Evolutionary conservation across 2,888 invertebrate species (phyloP).

Genomic region (Spilarctia lutea): DNA sequence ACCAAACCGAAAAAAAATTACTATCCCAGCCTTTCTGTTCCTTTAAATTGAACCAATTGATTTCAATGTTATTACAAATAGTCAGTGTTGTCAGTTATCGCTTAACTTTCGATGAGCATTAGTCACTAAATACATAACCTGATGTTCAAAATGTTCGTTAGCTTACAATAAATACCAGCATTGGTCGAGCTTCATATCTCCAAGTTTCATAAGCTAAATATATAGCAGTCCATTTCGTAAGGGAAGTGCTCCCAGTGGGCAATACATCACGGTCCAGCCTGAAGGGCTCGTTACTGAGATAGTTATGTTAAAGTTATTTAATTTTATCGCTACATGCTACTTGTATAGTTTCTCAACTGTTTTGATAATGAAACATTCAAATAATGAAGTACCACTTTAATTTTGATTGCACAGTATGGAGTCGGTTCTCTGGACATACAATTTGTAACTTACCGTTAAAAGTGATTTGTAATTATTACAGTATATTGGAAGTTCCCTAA

Average conservation of each 20-base stretch:
- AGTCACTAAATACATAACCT: not conserved
- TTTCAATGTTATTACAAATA: not conserved
- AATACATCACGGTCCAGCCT: conserved; percentile 40
- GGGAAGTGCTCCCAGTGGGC: conserved; percentile 47
- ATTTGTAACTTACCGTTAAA: too few relatives aligned
- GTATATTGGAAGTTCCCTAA: too few relatives aligned
- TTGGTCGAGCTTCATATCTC: conserved; percentile 39
- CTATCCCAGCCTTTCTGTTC: too few relatives aligned
- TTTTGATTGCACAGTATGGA: not conserved
- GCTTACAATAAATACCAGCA: conserved; percentile 27
- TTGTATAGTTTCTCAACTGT: conserved; percentile 16
- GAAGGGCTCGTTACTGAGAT: conserved; percentile 49
- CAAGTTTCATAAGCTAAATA: conserved; percentile 51
- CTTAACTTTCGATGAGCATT: not conserved
- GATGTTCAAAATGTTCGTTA: not conserved
- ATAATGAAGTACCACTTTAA: not conserved
- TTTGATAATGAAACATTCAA: conserved; percentile 8
- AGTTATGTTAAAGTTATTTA: conserved; percentile 46
- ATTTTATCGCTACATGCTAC: conserved; percentile 31
- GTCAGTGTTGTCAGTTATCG: not conserved
- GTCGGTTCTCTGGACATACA: too few relatives aligned
- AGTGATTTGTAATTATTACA: too few relatives aligned
- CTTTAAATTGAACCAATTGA: not conserved
- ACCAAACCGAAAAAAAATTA: too few relatives aligned
- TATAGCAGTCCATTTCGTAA: conserved; percentile 51